Conservation (phyloP, 2,888 invertebrate species). For the Cremastinae sp. region DNA sequence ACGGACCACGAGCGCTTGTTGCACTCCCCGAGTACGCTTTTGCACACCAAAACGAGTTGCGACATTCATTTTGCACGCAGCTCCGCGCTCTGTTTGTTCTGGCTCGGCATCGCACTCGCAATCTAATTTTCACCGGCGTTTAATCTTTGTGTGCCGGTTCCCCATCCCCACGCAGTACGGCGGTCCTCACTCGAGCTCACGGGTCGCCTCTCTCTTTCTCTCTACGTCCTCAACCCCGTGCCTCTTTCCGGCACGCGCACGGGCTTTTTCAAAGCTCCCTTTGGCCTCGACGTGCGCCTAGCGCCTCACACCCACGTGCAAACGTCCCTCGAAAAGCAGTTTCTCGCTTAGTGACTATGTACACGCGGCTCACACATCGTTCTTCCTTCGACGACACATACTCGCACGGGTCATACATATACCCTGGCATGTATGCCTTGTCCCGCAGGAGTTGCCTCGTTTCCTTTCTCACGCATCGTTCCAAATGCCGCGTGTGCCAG, state of each 20-base stretch:
- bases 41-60: slow-evolving; percentile 53
- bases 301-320: slow-evolving; percentile 41
- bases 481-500: slow-evolving; percentile 63
- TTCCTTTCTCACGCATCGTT: slow-evolving; percentile 61
- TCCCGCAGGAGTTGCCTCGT: slow-evolving; percentile 48
- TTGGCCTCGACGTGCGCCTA: slow-evolving; percentile 51
- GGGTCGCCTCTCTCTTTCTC: slow-evolving; percentile 23
- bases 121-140: slow-evolving; percentile 76
- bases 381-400: background rate
- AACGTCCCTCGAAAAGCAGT: slow-evolving; percentile 26
- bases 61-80: slow-evolving; percentile 61
- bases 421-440: slow-evolving; percentile 10
- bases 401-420: background rate
- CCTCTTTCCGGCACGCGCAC: slow-evolving; percentile 66
- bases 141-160: slow-evolving; percentile 72
- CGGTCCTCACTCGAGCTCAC: slow-evolving; percentile 47
- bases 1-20: slow-evolving; percentile 50
- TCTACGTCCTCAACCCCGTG: slow-evolving; percentile 14
- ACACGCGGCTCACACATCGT: background rate
- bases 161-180: slow-evolving; percentile 28
- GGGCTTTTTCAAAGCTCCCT: slow-evolving; percentile 69
- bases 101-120: slow-evolving; percentile 69
- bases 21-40: slow-evolving; percentile 56
- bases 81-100: slow-evolving; percentile 59
- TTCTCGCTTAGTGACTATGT: slow-evolving; percentile 24